These are phyloP conservation scores for Acromyrmex heyeri DNA, from an alignment of 1,140 invertebrate species.

Conservation along the genomic window DNA sequence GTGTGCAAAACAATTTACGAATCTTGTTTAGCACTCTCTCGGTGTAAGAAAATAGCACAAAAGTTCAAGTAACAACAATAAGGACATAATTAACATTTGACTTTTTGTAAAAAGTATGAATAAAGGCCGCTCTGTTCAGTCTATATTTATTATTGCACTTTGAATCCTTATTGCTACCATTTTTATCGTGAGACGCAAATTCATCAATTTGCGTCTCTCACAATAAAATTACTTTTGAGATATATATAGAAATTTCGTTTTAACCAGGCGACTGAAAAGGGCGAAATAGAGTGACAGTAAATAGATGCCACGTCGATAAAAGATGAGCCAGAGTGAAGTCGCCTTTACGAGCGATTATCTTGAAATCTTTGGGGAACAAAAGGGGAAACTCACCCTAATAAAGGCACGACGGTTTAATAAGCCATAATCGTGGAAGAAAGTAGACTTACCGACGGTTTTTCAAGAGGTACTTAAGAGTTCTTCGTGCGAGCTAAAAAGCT, in stretches of 20 bases:
- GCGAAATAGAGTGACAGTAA: constrained; percentile 29
- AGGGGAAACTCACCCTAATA: constrained; percentile 53
- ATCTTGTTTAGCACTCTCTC: background rate
- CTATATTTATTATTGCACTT: background rate
- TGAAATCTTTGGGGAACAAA: constrained; percentile 56
- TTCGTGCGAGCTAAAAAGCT: constrained; percentile 58
- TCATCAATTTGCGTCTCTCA: background rate
- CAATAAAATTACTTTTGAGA: background rate
- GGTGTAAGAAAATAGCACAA: background rate
- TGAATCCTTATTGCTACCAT: background rate
- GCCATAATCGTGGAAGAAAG: constrained; percentile 60
- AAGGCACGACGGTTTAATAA: constrained; percentile 51
- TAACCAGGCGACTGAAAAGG: background rate
- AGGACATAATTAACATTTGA: background rate
- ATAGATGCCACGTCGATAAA: background rate
- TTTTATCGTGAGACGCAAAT: constrained; percentile 12
- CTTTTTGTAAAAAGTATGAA: background rate
- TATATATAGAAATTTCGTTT: constrained; percentile 21
- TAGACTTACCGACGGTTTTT: constrained; percentile 56
- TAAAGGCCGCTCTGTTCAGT: background rate
- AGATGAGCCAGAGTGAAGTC: constrained; percentile 31
- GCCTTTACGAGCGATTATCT: constrained; percentile 48
- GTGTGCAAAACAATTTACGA: background rate
- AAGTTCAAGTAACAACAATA: background rate
- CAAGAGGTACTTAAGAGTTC: constrained; percentile 59